Evolutionary conservation across 2,888 invertebrate genomes (phyloP).

Genomic region (Agelastica alni): DNA sequence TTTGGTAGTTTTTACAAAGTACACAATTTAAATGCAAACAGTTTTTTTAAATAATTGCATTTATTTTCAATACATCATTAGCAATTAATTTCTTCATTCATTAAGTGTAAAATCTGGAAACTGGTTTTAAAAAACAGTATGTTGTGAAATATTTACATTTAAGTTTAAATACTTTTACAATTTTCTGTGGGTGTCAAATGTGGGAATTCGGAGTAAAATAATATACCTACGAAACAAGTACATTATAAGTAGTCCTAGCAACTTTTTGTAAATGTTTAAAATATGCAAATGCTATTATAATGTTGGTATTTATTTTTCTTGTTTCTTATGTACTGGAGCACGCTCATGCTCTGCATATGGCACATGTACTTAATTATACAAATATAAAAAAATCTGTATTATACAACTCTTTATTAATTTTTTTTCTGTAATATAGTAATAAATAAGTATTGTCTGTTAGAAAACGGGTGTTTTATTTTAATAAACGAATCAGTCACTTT

Average conservation of each 20-base stretch:
- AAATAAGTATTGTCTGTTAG: slow-evolving; percentile 55
- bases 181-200: not conserved
- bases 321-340: slow-evolving; percentile 40
- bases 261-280: slow-evolving; percentile 42
- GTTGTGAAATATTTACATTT: too few relatives aligned
- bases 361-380: slow-evolving; percentile 51
- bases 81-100: too few relatives aligned
- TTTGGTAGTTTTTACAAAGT: too few relatives aligned
- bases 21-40: too few relatives aligned
- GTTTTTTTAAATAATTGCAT: too few relatives aligned
- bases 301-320: slow-evolving; percentile 44
- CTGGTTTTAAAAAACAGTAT: too few relatives aligned
- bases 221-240: too few relatives aligned
- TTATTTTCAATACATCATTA: too few relatives aligned
- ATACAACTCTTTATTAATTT: slow-evolving; percentile 45
- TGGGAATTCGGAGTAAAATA: slow-evolving; percentile 1
- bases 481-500: too few relatives aligned
- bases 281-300: slow-evolving; percentile 38
- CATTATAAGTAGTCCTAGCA: too few relatives aligned
- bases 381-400: slow-evolving; percentile 50
- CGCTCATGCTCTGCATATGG: slow-evolving; percentile 46
- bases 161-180: too few relatives aligned
- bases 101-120: too few relatives aligned
- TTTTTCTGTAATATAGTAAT: slow-evolving; percentile 53
- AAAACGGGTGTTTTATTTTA: not conserved